phyloP scores from a whole-genome alignment of 1,140 invertebrate genomes.

The Zaprionus ghesquierei region DNA sequence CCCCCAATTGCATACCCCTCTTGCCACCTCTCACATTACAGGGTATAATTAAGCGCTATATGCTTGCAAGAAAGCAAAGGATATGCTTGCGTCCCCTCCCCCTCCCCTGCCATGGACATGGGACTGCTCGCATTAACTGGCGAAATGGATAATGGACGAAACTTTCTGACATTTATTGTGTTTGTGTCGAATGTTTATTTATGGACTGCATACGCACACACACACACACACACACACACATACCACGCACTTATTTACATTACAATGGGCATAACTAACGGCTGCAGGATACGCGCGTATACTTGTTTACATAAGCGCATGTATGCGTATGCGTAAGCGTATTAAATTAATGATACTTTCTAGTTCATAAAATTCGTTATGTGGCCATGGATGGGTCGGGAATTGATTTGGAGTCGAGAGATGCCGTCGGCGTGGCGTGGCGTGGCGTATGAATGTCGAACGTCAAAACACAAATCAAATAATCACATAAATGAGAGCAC shows the following conservation, averaged over 20 bases:
- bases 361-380: constrained; percentile 82
- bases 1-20: not conserved
- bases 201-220: constrained; percentile 68
- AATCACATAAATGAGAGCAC: constrained; percentile 80
- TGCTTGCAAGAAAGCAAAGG: constrained; percentile 54
- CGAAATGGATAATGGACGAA: constrained; percentile 73
- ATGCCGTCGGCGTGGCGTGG: constrained; percentile 32
- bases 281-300: constrained; percentile 40
- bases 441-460: constrained; percentile 60
- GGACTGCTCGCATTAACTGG: constrained; percentile 58
- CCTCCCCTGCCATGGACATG: constrained; percentile 17
- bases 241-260: constrained; percentile 76
- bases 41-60: constrained; percentile 58
- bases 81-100: constrained; percentile 43
- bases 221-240: too few relatives aligned
- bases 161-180: constrained; percentile 81
- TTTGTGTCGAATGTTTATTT: constrained; percentile 81
- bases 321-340: constrained; percentile 64
- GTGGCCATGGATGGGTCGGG: constrained; percentile 19
- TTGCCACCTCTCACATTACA: not conserved
- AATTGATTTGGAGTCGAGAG: constrained; percentile 1
- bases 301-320: constrained; percentile 58
- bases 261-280: constrained; percentile 79
- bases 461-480: constrained; percentile 79
- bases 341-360: constrained; percentile 82